Evolutionary conservation across 2,888 invertebrate genomes (phyloP), one percentile per base, ranked within the genome.

Genomic region (Chesias legatella): DNA sequence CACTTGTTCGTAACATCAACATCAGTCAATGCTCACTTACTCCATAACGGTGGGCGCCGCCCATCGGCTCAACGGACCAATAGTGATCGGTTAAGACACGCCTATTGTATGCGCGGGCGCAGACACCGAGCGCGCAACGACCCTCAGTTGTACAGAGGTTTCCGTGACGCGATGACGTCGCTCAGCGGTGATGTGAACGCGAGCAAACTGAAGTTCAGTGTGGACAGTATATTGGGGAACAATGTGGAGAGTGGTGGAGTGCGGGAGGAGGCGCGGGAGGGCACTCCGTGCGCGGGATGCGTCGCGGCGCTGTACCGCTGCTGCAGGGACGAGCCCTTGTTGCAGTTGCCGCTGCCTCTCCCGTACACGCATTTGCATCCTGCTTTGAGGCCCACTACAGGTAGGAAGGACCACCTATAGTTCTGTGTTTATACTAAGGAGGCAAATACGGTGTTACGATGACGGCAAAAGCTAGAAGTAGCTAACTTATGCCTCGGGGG

Each of bases 191-290:
- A 79, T 60, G 70, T 79, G 51, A 72, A 63, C 51, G 56, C 73
- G 54, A 76, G 63, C 51, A 88, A 89, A 59, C 71, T 92, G 51
- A 93, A 93, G 82, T 94, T 94, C 65, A 93, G 94, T 60, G 91
- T 94, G 48, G 93, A 94, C 61, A 89, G 92, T 62, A 91, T 94
- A 53, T 69, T 94, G 39, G 90, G 92, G 7, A 86, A 79, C 40
- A 90, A 89, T 56, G 67, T 52, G 21, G 46, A 49, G 10, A 51
- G 50, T 35, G 52, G 46, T 47, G 46, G 46, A 13, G 46, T 55
- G 22, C 45, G 57, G 40, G 60, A 79, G 63, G 48, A 76, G 56
- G 37, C 69, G 56, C 58, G 73, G 20, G 77, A 79, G 53, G 79
- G 81, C 65, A 72, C 89, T 53, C 78, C 91, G 7, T 92, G 92